Evolutionary conservation across 1,140 invertebrate species (phyloP), one percentile per base, ranked within the genome.

Genomic region (Teleogryllus occipitalis): DNA sequence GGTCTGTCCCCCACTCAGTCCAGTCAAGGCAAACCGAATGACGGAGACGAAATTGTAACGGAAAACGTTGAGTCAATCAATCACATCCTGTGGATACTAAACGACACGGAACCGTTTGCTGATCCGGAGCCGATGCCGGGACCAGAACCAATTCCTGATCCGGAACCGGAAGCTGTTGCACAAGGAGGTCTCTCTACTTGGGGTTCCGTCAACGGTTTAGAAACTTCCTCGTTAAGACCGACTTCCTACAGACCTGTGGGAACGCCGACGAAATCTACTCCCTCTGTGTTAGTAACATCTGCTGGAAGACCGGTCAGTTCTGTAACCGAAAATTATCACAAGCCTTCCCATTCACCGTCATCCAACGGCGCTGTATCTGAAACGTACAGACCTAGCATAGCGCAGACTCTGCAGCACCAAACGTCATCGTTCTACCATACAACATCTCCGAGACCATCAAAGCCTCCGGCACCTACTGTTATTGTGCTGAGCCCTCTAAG

Each of bases 401-500:
- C 76, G 6, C 47, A 77, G 47, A 12, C 47, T n/a, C 6, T 22
- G 48, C 78, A 47, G 18, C 78, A 74, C 65, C n/a, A 22, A n/a
- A 78, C 54, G 78, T 78, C n/a, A 18, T 47, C 48, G 78, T 47
- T 12, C 54, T 49, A 39, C 54, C 78, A 39, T 78, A 47, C 49
- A 54, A 78, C 21, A 49, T 78, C 22, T 5, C 72, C 21, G n/a
- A 47, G 39, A 74, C 76, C 18, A 18, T 39, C 47, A 54, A 47
- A 77, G 80, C 75, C 79, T 22, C 88, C 7, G 90, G 91, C 92
- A 10, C 93, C 92, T 8, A 93, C 92, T 0, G 90, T 94, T 0
- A 94, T 94, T 46, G 92, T 93, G 18, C 83, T 94, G 7, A 90
- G 90, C 14, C 89, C 90, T 0, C 81, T 89, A 0, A 86, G 84